Base-by-base conservation (phyloP, 2,797 vertebrate genomes). In the Microhierax caerulescens region DNA sequence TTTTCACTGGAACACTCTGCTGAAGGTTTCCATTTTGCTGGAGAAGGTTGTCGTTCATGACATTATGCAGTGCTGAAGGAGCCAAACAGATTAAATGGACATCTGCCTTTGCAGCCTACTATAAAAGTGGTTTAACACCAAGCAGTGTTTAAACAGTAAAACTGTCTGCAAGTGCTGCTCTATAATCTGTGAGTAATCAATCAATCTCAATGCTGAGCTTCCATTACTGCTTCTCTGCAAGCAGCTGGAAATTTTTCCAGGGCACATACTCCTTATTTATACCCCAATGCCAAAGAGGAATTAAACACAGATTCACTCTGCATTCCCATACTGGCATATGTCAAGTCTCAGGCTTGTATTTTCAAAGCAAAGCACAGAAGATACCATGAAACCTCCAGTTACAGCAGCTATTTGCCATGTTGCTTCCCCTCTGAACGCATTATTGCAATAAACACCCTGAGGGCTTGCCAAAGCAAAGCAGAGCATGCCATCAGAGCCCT, bases 51-150 rank as follows among this genome's bases (percentile, higher is more conserved):
- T 89, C 84, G 86, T 73, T 88, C 60, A 39, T 5, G 18, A 83
- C 75, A 91, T 68, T 92, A 95, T 30, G 63, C 78, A 95, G 84
- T 0, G 4, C 41, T 80, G 68, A 85, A 85, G 37, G 30, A 96
- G 84, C 86, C 92, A 87, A 95, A 74, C 43, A 83, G 90, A 89
- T 94, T 80, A 96, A 97, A 89, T 17, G 92, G 95, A 92, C 92
- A 96, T 94, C 88, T 97, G 94, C 92, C 93, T 94, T 95, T 91
- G 57, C 82, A 90, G 77, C 59, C 78, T 81, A 68, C 81, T 93
- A 63, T 78, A 93, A 88, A 93, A 96, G 41, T 88, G 86, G 81
- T 94, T 96, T 96, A 97, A 96, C 85, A 93, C 67, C 77, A 89
- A 89, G 72, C 61, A 78, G 65, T 83, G 84, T 94, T 97, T 87